Base-by-base conservation (phyloP, 2,888 invertebrate species). In the Tachystola acroxantha region DNA sequence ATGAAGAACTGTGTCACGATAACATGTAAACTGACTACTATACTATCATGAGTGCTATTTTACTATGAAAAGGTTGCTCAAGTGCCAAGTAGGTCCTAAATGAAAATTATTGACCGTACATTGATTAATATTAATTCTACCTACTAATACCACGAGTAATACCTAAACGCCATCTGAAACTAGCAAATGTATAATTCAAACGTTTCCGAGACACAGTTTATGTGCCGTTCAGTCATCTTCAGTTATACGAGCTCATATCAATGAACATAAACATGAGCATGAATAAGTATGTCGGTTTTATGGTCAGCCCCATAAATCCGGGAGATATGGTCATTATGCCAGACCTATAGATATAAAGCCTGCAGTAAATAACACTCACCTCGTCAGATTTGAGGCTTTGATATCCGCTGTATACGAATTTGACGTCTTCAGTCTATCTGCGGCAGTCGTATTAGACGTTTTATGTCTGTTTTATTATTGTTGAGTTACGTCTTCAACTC, bases 211-310 rank as follows among this genome's bases (percentile, higher is more conserved):
- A 52, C 48, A 44, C 44, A 37, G 45, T 57, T 62, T 60, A 57
- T 55, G 48, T 43, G 46, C 42, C 48, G 45, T 54, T 55, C 53
- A 57, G 44, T 51, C 38, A 14, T 36, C 36, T 35, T 22, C 25
- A 7, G 24, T 52, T 54, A 57, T 71, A 64, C 53, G 57, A 55
- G 51, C 57, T 56, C 65, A 66, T 74, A 75, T 69, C 72, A 73
- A 76, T 74, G 70, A 72, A 57, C 64, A 59, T 74, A 72, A 75
- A 72, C 68, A 70, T 70, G 64, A 63, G 61, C 66, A 69, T 75
- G 71, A 73, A 74, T 75, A 74, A 75, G 64, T 74, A 66, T 62
- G 64, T 59, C 56, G 61, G 62, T 64, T 77, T 78, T 74, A 77
- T 54, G 63, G 59, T 55, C 46, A 44, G 40, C 37, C 44, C 46